A percentile compares a stretch with the other conserved stretches of the same genome.
phyloP scores from a whole-genome alignment of 2,888 invertebrate genomes.

The Thelaira solivaga region DNA sequence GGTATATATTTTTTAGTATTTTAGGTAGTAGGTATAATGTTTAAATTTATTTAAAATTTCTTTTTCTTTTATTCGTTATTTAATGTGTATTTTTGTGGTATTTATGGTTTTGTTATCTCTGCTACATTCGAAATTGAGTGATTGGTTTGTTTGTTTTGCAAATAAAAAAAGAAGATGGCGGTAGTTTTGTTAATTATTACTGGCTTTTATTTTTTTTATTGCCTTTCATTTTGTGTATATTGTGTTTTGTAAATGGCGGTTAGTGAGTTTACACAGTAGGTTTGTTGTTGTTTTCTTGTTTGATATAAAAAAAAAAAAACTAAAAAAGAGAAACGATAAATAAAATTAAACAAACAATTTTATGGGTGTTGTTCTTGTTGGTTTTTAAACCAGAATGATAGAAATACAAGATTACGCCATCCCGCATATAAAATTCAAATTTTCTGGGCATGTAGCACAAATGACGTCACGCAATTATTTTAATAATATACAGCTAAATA shows the following conservation, averaged over 20 bases:
- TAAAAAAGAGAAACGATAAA: background rate
- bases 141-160: slow-evolving; percentile 41
- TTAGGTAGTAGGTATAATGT: slow-evolving; percentile 47
- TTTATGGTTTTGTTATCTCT: slow-evolving; percentile 34
- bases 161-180: slow-evolving; percentile 8
- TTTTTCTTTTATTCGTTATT: slow-evolving; percentile 16
- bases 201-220: slow-evolving; percentile 1
- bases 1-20: slow-evolving; percentile 48
- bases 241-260: background rate
- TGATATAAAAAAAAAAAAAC: background rate
- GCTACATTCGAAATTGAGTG: slow-evolving; percentile 30
- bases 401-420: too few relatives aligned
- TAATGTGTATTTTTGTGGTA: slow-evolving; percentile 37
- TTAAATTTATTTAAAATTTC: slow-evolving; percentile 48
- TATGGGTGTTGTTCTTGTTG: background rate
- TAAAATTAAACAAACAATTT: slow-evolving; percentile 22
- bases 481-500: too few relatives aligned
- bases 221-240: background rate
- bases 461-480: too few relatives aligned
- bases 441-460: too few relatives aligned
- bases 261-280: background rate
- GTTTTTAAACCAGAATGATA: too few relatives aligned
- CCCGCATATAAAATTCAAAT: too few relatives aligned
- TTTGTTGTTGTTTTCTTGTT: slow-evolving; percentile 3
- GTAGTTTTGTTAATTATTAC: slow-evolving; percentile 19